Percentiles rank a stretch among this genome's conserved stretches.
Conservation (phyloP, 2,888 invertebrate species). For the Melikaiella ostensackeni region DNA sequence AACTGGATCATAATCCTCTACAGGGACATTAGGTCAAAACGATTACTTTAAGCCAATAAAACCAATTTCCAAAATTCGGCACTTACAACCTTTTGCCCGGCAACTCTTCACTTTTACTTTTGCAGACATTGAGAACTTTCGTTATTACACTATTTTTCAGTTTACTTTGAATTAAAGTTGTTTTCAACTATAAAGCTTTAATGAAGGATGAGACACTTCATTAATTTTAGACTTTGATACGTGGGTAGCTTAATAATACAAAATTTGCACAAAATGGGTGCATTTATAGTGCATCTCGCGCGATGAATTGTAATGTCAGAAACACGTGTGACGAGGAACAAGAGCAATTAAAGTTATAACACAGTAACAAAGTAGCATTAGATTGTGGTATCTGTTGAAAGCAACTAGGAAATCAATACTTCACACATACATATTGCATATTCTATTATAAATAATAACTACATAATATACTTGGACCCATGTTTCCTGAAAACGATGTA, state of each 20-base stretch:
- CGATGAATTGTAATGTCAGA: slow-evolving; percentile 47
- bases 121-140: no score
- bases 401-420: slow-evolving; percentile 37
- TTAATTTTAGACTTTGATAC: slow-evolving; percentile 41
- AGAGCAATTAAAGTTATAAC: slow-evolving; percentile 35
- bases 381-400: slow-evolving; percentile 28
- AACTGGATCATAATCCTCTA: no score
- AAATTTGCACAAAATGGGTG: neutral
- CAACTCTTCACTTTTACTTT: no score
- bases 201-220: neutral
- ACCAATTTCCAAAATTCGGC: no score
- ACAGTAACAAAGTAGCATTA: slow-evolving; percentile 35
- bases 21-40: no score
- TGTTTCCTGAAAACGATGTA: slow-evolving; percentile 10
- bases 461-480: slow-evolving; percentile 10
- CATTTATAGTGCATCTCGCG: slow-evolving; percentile 30
- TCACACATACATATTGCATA: slow-evolving; percentile 20
- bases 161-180: no score
- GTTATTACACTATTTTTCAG: no score
- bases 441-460: slow-evolving; percentile 27
- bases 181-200: no score
- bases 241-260: slow-evolving; percentile 42
- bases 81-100: no score
- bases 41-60: no score
- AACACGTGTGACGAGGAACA: slow-evolving; percentile 43